Percentiles rank a stretch among this genome's conserved stretches.
phyloP scores from a whole-genome alignment of 2,888 invertebrate genomes.

The Hipparchia sbordonii region DNA sequence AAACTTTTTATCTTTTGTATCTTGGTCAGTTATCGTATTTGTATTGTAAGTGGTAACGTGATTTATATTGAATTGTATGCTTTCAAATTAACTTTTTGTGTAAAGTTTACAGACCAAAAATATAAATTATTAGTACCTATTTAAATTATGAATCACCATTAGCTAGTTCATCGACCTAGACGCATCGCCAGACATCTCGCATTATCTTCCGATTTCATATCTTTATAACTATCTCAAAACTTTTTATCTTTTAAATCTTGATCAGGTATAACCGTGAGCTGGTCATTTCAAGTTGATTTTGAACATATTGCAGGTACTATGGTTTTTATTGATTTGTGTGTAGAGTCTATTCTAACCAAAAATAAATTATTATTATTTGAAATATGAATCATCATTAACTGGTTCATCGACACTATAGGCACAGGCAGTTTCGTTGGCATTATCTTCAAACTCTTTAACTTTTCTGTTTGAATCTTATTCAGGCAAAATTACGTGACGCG shows the following conservation, averaged over 20 bases:
- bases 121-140: neutral
- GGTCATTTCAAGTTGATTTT: conserved; percentile 9
- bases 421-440: conserved; percentile 23
- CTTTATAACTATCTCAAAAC: conserved; percentile 12
- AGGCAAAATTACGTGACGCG: conserved; percentile 16
- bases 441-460: conserved; percentile 17
- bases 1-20: conserved; percentile 29
- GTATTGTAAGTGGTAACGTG: conserved; percentile 9
- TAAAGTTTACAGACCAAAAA: neutral
- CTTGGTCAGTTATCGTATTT: conserved; percentile 26
- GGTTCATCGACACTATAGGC: conserved; percentile 53
- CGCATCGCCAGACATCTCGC: conserved; percentile 35
- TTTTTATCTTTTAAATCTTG: conserved; percentile 31
- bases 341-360: neutral
- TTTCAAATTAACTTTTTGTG: too few species aligned
- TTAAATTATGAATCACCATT: conserved; percentile 47
- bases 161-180: conserved; percentile 54
- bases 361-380: neutral
- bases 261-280: conserved; percentile 24
- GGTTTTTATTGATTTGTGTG: neutral
- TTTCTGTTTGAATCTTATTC: conserved; percentile 25
- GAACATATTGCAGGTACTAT: conserved; percentile 9
- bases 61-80: neutral
- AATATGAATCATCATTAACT: conserved; percentile 51
- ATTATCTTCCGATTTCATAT: conserved; percentile 26